Conservation (phyloP, 2,888 invertebrate genomes). For the Acleris holmiana region DNA sequence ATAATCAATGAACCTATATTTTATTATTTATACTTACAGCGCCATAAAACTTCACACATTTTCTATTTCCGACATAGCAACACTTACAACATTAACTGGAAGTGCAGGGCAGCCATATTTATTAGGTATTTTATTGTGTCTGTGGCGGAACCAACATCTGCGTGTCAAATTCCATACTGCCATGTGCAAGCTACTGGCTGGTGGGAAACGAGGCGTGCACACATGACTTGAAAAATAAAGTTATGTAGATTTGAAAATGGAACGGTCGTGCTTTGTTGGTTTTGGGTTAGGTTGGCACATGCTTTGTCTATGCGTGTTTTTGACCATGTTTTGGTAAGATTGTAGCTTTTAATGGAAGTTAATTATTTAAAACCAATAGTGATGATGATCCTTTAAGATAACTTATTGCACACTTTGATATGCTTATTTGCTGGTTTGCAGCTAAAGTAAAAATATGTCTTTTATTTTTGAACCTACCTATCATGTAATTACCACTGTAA, state of each 20-base stretch:
- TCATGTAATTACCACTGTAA: constrained; percentile 22
- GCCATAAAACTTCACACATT: constrained; percentile 7
- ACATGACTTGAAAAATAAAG: constrained; percentile 61
- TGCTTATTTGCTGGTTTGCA: background rate
- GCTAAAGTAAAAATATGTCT: background rate
- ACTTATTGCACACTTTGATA: background rate
- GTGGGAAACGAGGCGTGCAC: constrained; percentile 78
- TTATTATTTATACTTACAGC: constrained; percentile 5
- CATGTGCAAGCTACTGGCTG: constrained; percentile 77
- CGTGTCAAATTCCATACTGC: constrained; percentile 81
- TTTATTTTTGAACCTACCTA: constrained; percentile 8
- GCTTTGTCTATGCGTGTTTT: constrained; percentile 29
- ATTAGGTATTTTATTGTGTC: constrained; percentile 76
- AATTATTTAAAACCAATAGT: no score
- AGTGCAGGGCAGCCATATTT: constrained; percentile 61
- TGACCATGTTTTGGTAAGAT: constrained; percentile 19
- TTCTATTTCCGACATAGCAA: constrained; percentile 34
- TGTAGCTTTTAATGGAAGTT: constrained; percentile 3
- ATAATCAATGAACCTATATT: background rate
- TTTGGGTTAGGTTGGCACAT: constrained; percentile 31
- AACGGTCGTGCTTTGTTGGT: constrained; percentile 44
- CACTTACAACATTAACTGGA: constrained; percentile 39
- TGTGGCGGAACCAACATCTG: constrained; percentile 79
- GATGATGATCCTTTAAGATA: no score
- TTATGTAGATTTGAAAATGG: constrained; percentile 56